A percentile compares a stretch with the other conserved stretches of the same genome.
phyloP scores from a whole-genome alignment of 2,888 invertebrate genomes.

The Rhamnusium bicolor region DNA sequence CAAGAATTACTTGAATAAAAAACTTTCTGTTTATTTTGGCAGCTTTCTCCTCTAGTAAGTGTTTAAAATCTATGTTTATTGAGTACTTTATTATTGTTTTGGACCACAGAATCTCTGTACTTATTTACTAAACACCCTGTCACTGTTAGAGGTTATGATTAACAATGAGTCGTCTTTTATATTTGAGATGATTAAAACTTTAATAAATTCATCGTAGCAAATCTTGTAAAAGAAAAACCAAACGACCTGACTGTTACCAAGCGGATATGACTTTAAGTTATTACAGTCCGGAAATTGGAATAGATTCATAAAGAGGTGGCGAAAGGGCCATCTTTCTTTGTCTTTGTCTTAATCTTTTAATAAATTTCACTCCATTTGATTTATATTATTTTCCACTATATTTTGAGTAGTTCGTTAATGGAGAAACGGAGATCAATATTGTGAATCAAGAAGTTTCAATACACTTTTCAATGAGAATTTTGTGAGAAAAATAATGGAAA shows the following conservation, averaged over 20 bases:
- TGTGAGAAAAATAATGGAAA: not conserved
- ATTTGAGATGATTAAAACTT: not conserved
- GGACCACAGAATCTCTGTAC: too few relatives aligned
- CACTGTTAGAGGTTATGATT: too few relatives aligned
- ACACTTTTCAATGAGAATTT: not conserved
- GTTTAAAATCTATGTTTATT: too few relatives aligned
- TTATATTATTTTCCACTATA: not conserved
- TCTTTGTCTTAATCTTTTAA: conserved; percentile 2
- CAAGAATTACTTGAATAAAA: too few relatives aligned
- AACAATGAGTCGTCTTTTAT: too few relatives aligned
- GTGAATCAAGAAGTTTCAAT: not conserved
- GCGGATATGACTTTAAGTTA: not conserved
- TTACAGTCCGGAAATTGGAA: not conserved
- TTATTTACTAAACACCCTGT: too few relatives aligned
- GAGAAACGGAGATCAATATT: not conserved
- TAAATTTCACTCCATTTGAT: conserved; percentile 2
- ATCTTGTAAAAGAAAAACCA: not conserved
- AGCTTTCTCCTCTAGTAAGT: too few relatives aligned
- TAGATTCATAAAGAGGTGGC: not conserved
- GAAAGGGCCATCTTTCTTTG: conserved; percentile 1
- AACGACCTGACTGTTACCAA: not conserved
- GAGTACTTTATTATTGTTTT: too few relatives aligned
- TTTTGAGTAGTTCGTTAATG: not conserved
- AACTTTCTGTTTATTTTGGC: too few relatives aligned
- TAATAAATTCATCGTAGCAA: not conserved